phyloP scores from a whole-genome alignment of 1,140 invertebrate genomes.

The Cataglyphis hispanica region DNA sequence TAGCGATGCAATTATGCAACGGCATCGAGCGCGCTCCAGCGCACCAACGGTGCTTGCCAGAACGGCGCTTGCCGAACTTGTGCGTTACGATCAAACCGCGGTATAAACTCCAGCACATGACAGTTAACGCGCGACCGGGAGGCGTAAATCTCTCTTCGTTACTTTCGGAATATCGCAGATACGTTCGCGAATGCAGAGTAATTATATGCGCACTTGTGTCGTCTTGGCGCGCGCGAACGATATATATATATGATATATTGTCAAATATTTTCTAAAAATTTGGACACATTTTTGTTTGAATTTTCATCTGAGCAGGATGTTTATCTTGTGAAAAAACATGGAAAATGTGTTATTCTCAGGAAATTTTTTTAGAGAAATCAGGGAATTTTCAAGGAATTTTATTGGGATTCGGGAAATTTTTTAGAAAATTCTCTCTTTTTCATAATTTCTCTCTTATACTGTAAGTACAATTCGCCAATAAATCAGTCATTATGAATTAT shows the following conservation, averaged over 20 bases:
- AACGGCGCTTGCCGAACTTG: constrained; percentile 40
- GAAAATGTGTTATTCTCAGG: too few species aligned
- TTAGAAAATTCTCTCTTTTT: too few species aligned
- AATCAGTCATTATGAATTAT: too few species aligned
- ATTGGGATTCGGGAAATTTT: too few species aligned
- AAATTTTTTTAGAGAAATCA: too few species aligned
- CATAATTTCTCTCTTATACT: too few species aligned
- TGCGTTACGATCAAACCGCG: constrained; percentile 51
- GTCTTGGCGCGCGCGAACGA: background rate
- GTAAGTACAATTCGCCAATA: too few species aligned
- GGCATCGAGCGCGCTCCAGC: constrained; percentile 40
- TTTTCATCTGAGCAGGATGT: too few species aligned
- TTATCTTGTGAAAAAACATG: too few species aligned
- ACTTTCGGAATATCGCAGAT: constrained; percentile 2
- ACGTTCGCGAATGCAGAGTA: background rate
- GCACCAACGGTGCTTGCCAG: constrained; percentile 37
- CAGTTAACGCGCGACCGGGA: constrained; percentile 1
- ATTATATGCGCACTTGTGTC: background rate
- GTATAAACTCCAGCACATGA: constrained; percentile 11
- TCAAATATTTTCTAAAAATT: too few species aligned
- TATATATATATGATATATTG: background rate
- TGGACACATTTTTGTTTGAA: too few species aligned
- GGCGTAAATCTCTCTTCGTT: constrained; percentile 29
- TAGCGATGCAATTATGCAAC: constrained; percentile 67
- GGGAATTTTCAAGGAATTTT: too few species aligned